Percentiles rank a stretch among this genome's conserved stretches.
Conservation (phyloP, 2,888 invertebrate genomes). For the Alsophila aescularia region DNA sequence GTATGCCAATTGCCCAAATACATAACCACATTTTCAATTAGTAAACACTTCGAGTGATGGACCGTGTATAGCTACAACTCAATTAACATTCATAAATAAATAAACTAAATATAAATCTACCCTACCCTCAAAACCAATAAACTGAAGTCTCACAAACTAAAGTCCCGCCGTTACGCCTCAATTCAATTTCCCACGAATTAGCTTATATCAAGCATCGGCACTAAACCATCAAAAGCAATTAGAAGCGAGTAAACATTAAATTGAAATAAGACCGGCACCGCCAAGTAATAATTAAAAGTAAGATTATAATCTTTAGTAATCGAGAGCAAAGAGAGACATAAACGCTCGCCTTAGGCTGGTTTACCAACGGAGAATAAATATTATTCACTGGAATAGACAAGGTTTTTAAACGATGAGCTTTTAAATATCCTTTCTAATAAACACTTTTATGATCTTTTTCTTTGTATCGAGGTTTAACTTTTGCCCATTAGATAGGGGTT, state of each 20-base stretch:
- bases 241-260: constrained; percentile 51
- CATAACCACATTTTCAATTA: too few relatives aligned
- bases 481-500: too few relatives aligned
- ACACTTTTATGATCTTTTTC: too few relatives aligned
- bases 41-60: too few relatives aligned
- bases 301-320: constrained; percentile 51
- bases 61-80: too few relatives aligned
- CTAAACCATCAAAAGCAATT: constrained; percentile 39
- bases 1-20: too few relatives aligned
- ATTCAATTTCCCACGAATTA: constrained; percentile 36
- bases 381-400: background rate
- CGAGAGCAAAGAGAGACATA: constrained; percentile 62
- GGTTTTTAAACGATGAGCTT: background rate
- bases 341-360: constrained; percentile 46
- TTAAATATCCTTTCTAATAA: too few relatives aligned
- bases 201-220: constrained; percentile 27
- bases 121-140: background rate
- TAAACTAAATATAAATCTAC: constrained; percentile 13
- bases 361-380: constrained; percentile 1
- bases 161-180: constrained; percentile 5
- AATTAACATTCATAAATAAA: too few relatives aligned
- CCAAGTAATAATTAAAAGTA: constrained; percentile 56
- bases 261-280: constrained; percentile 42
- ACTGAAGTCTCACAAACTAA: constrained; percentile 1
- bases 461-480: too few relatives aligned